Conservation (phyloP, 2,888 invertebrate genomes). For the Cyclophora albipunctata region DNA sequence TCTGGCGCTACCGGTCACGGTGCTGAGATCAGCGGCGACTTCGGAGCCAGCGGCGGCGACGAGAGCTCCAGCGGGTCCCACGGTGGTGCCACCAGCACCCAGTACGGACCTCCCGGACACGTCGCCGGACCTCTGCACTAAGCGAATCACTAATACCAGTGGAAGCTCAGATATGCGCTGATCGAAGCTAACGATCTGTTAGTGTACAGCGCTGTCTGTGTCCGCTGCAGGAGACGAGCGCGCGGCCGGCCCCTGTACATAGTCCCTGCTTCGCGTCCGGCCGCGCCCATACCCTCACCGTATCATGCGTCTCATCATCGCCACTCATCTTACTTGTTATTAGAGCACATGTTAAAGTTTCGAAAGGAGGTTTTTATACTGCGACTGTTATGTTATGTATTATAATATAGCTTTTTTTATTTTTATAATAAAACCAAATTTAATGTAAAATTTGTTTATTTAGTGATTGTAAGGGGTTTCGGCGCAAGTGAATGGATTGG, state of each 20-base stretch:
- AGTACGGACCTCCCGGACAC: conserved; percentile 72
- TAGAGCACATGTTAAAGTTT: conserved; percentile 70
- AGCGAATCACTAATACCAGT: conserved; percentile 17
- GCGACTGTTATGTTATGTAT: conserved; percentile 72
- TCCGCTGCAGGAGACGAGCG: conserved; percentile 14
- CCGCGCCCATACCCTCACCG: conserved; percentile 25
- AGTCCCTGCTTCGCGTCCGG: conserved; percentile 49
- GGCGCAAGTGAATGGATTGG: conserved; percentile 27
- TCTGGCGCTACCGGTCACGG: conserved; percentile 41
- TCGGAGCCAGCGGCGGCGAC: conserved; percentile 47
- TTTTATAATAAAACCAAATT: conserved; percentile 65
- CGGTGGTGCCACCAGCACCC: conserved; percentile 58
- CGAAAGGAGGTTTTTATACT: conserved; percentile 56
- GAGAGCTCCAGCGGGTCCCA: conserved; percentile 41
- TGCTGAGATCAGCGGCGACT: conserved; percentile 47
- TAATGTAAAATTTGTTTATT: conserved; percentile 56
- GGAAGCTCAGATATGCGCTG: too few relatives aligned
- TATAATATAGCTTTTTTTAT: conserved; percentile 63
- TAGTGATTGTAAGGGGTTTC: conserved; percentile 30
- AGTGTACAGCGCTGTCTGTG: too few relatives aligned
- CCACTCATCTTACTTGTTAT: conserved; percentile 66
- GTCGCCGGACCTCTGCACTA: conserved; percentile 69
- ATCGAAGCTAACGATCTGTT: too few relatives aligned
- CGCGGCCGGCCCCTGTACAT: conserved; percentile 53
- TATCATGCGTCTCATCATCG: conserved; percentile 40